Conservation (phyloP, 2,113 vertebrate genomes). For the Fulmarus glacialis region DNA sequence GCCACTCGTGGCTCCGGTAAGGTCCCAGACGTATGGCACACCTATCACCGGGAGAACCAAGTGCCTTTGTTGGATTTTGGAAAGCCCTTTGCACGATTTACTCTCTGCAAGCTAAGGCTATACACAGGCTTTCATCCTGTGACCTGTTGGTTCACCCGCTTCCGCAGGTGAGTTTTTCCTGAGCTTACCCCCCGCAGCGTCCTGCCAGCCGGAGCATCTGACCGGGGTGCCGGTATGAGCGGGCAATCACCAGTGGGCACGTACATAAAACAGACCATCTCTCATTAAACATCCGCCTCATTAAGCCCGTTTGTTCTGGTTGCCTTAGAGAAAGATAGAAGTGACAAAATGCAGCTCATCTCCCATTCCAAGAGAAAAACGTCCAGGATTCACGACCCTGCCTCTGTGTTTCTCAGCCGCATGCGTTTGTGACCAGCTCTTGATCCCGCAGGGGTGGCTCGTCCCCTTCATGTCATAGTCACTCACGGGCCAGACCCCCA, state of each 20-base stretch:
- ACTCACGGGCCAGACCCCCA: fast-evolving
- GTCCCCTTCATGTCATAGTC: fast-evolving
- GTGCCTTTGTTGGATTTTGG: neutral
- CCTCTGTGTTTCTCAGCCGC: fast-evolving
- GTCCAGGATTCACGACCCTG: fast-evolving
- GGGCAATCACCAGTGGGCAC: neutral
- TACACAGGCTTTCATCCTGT: fast-evolving
- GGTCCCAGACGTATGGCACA: fast-evolving
- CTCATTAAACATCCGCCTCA: neutral
- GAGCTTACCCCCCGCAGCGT: neutral
- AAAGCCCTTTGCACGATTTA: neutral
- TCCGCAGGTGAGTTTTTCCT: neutral
- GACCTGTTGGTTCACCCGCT: fast-evolving
- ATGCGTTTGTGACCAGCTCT: fast-evolving
- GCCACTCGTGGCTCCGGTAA: neutral
- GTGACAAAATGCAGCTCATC: neutral
- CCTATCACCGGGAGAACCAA: fast-evolving
- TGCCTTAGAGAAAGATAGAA: neutral
- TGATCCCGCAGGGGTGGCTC: neutral
- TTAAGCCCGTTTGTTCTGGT: neutral
- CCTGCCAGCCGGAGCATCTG: neutral
- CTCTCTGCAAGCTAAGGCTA: neutral
- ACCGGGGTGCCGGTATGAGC: fast-evolving
- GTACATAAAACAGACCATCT: fast-evolving
- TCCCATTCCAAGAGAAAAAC: fast-evolving